Evolutionary conservation across 2,113 vertebrate species (phyloP).

Genomic region (Larimichthys crocea): DNA sequence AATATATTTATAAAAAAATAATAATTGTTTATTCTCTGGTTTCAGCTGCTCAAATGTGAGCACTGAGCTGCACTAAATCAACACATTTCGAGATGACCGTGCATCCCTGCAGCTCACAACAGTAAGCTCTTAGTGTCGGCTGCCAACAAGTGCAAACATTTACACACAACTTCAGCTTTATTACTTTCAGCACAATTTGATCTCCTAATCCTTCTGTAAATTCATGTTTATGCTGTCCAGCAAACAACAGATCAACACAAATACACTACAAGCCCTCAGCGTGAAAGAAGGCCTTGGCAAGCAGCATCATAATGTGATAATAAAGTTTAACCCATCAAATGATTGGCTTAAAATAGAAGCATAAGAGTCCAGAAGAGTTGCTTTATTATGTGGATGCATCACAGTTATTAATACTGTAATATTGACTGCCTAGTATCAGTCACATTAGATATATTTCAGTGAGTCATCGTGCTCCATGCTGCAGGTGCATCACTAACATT

Average conservation of each 20-base stretch:
- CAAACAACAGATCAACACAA: neutral
- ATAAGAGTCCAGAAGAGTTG: neutral
- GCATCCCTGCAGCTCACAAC: too few relatives aligned
- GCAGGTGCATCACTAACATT: conserved; percentile 20
- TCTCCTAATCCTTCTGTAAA: too few relatives aligned
- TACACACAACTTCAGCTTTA: neutral
- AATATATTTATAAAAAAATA: too few relatives aligned
- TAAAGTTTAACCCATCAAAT: neutral
- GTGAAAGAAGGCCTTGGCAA: too few relatives aligned
- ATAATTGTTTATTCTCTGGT: too few relatives aligned
- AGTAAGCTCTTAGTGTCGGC: too few relatives aligned
- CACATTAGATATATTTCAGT: neutral
- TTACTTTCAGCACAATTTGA: neutral
- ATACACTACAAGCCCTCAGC: too few relatives aligned
- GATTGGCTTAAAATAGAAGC: too few relatives aligned
- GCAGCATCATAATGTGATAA: too few relatives aligned
- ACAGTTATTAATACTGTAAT: neutral
- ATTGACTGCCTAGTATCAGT: conserved; percentile 27
- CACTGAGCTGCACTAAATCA: too few relatives aligned
- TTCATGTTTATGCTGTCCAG: neutral
- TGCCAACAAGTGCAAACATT: neutral
- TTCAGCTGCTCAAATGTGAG: too few relatives aligned
- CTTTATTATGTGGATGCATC: neutral
- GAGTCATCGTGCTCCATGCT: neutral
- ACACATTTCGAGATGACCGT: too few relatives aligned